Evolutionary conservation across 2,888 invertebrate genomes (phyloP).

Genomic region (Agelastica alni): DNA sequence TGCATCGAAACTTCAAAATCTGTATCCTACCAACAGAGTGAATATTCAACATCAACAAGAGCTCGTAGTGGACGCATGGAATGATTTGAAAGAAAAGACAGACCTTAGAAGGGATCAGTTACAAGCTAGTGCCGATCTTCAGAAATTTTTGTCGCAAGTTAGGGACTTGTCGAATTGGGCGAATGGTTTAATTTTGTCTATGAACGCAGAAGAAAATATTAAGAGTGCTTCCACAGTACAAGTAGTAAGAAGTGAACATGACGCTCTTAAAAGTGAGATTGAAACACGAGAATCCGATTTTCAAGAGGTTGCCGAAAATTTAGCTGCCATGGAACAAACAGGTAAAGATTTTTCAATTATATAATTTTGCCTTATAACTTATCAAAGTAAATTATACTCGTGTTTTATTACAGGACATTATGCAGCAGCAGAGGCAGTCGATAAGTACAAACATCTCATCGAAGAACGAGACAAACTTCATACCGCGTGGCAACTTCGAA

Average conservation of each 20-base stretch:
- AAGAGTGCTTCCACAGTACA: constrained; percentile 83
- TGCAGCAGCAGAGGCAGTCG: constrained; percentile 76
- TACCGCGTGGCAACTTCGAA: constrained; percentile 86
- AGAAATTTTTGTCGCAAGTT: constrained; percentile 78
- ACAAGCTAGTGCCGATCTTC: constrained; percentile 85
- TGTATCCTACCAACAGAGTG: constrained; percentile 89
- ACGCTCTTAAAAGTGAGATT: constrained; percentile 80
- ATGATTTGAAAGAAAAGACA: constrained; percentile 79
- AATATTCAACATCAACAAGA: constrained; percentile 88
- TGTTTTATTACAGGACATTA: constrained; percentile 70
- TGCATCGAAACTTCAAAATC: constrained; percentile 80
- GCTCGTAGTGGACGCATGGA: constrained; percentile 86
- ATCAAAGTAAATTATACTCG: too few species aligned
- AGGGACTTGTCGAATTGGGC: constrained; percentile 91
- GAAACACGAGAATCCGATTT: constrained; percentile 87
- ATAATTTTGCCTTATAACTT: too few species aligned
- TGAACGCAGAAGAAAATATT: constrained; percentile 80
- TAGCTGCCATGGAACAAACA: constrained; percentile 81
- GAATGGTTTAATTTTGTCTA: constrained; percentile 72
- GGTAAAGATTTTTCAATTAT: too few species aligned
- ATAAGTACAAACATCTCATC: constrained; percentile 75
- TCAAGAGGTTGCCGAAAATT: constrained; percentile 72
- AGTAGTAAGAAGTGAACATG: constrained; percentile 79
- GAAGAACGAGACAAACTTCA: constrained; percentile 80
- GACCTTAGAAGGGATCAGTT: constrained; percentile 79